A percentile compares a stretch with the other conserved stretches of the same genome.
Conservation (phyloP, 1,140 invertebrate genomes). For the Zaprionus davidi region DNA sequence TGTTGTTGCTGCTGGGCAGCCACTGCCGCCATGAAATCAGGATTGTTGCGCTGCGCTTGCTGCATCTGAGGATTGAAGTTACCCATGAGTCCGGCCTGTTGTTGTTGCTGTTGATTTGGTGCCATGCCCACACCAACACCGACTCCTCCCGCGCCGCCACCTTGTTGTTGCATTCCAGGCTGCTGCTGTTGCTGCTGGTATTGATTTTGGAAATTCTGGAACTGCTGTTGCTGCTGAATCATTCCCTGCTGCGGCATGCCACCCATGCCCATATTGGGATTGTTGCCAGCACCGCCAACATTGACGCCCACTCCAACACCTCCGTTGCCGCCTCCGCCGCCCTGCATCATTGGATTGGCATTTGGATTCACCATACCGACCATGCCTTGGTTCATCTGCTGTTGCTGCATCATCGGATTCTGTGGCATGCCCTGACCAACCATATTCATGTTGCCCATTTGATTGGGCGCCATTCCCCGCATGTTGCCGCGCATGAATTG, state of each 20-base stretch:
- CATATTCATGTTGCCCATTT: conserved; percentile 85
- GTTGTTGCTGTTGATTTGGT: conserved; percentile 69
- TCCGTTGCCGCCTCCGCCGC: conserved; percentile 54
- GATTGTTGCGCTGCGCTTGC: conserved; percentile 83
- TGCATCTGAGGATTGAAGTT: conserved; percentile 83
- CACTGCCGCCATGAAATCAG: conserved; percentile 82
- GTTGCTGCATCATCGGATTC: conserved; percentile 85
- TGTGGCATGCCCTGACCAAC: conserved; percentile 85
- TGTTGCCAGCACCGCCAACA: conserved; percentile 54
- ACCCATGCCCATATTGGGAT: conserved; percentile 62
- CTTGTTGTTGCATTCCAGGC: conserved; percentile 63
- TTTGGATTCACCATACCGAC: conserved; percentile 85
- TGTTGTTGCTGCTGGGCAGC: conserved; percentile 63
- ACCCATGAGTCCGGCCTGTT: conserved; percentile 84
- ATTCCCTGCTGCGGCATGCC: conserved; percentile 78
- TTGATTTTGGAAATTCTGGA: conserved; percentile 81
- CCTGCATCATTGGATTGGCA: conserved; percentile 69
- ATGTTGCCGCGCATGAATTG: conserved; percentile 82
- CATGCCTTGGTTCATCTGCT: conserved; percentile 85
- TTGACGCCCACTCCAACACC: conserved; percentile 60
- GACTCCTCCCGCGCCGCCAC: conserved; percentile 50
- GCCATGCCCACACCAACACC: conserved; percentile 69
- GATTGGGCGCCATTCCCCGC: conserved; percentile 84
- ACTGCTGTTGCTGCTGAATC: conserved; percentile 77
- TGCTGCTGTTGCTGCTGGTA: conserved; percentile 74